A percentile compares a stretch with the other conserved stretches of the same genome.
These are phyloP conservation scores for Biston betularia DNA, from an alignment of 2,888 invertebrate genomes.

Conservation along the genomic window DNA sequence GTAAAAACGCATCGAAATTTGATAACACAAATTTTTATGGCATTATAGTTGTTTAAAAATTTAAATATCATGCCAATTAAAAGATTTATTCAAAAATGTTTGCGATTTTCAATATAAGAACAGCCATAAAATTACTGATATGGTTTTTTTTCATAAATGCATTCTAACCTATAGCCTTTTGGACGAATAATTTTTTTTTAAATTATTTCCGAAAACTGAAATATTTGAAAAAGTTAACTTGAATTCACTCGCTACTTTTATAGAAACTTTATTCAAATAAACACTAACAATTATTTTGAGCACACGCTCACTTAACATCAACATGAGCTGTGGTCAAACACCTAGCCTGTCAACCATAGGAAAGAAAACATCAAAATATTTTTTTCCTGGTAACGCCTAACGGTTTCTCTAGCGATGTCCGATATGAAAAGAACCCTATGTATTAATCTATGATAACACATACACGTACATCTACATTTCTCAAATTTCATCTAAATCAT, in stretches of 20 bases:
- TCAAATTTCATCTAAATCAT: too few relatives aligned
- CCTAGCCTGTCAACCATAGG: too few relatives aligned
- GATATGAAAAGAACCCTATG: too few relatives aligned
- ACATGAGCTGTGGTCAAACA: too few relatives aligned
- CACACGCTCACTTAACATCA: not conserved
- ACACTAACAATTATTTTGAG: too few relatives aligned
- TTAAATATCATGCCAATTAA: not conserved
- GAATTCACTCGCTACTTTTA: not conserved
- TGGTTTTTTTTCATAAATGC: conserved; percentile 60
- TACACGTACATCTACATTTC: too few relatives aligned
- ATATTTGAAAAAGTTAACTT: not conserved
- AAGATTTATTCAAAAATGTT: not conserved
- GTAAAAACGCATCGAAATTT: too few relatives aligned
- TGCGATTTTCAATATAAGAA: conserved; percentile 10
- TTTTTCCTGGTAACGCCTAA: too few relatives aligned
- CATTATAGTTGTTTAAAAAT: not conserved
- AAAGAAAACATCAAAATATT: too few relatives aligned
- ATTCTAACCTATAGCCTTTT: conserved; percentile 57
- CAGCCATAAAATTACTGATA: conserved; percentile 39
- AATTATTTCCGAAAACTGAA: conserved; percentile 32
- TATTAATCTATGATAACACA: too few relatives aligned
- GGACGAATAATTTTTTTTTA: conserved; percentile 58
- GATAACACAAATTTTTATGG: too few relatives aligned
- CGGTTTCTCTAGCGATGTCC: too few relatives aligned
- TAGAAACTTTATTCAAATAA: not conserved